Evolutionary conservation across 2,113 vertebrate species (phyloP).

Genomic region (Podocnemis expansa): DNA sequence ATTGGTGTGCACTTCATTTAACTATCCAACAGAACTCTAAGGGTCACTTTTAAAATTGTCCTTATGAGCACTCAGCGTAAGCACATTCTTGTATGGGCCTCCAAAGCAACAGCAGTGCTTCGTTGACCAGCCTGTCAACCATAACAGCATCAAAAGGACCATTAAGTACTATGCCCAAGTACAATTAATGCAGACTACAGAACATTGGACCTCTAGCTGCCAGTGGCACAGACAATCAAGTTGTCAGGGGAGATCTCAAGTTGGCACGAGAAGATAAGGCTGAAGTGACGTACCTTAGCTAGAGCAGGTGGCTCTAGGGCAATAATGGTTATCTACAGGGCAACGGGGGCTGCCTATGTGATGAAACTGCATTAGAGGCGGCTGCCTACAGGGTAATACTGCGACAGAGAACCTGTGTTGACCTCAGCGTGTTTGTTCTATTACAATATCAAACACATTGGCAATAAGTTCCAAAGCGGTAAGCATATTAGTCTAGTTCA

Average conservation of each 20-base stretch:
- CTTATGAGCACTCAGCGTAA: neutral
- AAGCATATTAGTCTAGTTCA: no score
- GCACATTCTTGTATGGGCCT: neutral
- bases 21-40: neutral
- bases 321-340: neutral
- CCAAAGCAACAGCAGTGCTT: neutral
- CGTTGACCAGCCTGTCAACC: neutral
- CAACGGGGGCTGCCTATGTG: neutral
- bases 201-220: neutral
- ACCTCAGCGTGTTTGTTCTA: neutral
- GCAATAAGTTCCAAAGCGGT: no score
- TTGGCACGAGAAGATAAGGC: neutral
- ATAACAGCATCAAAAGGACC: neutral
- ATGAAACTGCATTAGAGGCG: no score
- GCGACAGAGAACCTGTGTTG: neutral
- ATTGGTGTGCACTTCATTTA: neutral
- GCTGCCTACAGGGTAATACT: neutral
- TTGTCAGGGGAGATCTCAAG: neutral
- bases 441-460: neutral
- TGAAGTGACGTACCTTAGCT: neutral
- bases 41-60: neutral
- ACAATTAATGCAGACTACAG: rapidly evolving
- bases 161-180: neutral
- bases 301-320: neutral
- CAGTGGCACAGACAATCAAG: neutral